These are phyloP conservation scores for Montipora efflorescens DNA, from an alignment of 64 coral and sea anemone species.

Conservation along the genomic window DNA sequence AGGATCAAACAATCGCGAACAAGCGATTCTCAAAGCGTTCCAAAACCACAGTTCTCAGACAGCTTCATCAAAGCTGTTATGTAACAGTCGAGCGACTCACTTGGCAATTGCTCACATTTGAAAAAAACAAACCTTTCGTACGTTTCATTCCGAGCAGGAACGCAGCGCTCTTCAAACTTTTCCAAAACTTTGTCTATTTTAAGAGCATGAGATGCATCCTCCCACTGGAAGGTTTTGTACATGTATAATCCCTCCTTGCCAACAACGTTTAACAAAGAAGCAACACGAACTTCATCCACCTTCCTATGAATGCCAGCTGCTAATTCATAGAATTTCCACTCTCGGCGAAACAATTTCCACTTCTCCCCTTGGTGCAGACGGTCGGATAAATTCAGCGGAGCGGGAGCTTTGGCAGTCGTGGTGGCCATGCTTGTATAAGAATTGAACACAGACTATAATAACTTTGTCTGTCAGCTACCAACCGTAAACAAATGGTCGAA, in stretches of 20 bases:
- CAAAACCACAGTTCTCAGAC: slow-evolving; percentile 62
- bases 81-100: slow-evolving; percentile 17
- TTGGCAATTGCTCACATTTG: slow-evolving; percentile 46
- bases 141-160: slow-evolving; percentile 31
- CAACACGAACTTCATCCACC: slow-evolving; percentile 40
- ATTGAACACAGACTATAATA: slow-evolving; percentile 39
- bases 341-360: too few species aligned
- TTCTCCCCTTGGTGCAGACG: too few species aligned
- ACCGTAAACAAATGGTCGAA: neutral
- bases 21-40: slow-evolving; percentile 43
- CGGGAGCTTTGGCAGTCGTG: slow-evolving; percentile 50
- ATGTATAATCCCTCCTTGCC: slow-evolving; percentile 48
- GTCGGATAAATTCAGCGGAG: slow-evolving; percentile 14
- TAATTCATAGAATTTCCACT: too few species aligned
- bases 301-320: too few species aligned
- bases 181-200: slow-evolving; percentile 60
- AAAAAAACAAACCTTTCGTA: slow-evolving; percentile 70
- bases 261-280: slow-evolving; percentile 46
- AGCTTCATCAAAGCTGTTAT: slow-evolving; percentile 59
- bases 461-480: slow-evolving; percentile 17
- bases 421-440: neutral
- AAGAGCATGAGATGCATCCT: slow-evolving; percentile 7
- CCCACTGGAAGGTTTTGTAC: slow-evolving; percentile 62
- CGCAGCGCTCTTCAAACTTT: slow-evolving; percentile 58
- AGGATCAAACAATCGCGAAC: slow-evolving; percentile 52